Evolutionary conservation across 2,113 vertebrate species (phyloP).

Genomic region (Condylura cristata): DNA sequence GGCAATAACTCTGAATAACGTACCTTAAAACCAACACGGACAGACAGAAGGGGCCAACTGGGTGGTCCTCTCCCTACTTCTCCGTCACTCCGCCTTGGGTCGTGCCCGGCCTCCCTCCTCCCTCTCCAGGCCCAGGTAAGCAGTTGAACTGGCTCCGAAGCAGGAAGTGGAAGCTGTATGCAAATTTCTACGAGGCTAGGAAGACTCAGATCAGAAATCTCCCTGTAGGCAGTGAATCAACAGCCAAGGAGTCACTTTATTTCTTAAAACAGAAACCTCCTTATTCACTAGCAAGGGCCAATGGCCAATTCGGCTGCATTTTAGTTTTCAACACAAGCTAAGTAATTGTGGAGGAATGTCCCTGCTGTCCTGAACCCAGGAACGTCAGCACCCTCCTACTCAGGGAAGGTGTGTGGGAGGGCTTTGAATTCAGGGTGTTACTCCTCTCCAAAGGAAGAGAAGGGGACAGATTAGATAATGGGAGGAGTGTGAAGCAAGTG

Average conservation of each 20-base stretch:
- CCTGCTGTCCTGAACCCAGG: rapidly evolving
- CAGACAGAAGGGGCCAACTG: not conserved
- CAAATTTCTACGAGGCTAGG: slow-evolving; percentile 74
- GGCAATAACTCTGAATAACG: slow-evolving; percentile 32
- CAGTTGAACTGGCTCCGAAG: slow-evolving; percentile 83
- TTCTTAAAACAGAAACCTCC: slow-evolving; percentile 80
- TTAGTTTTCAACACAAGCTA: slow-evolving; percentile 10
- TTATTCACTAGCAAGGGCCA: slow-evolving; percentile 61
- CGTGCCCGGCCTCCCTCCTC: slow-evolving; percentile 50
- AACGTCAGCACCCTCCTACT: not conserved
- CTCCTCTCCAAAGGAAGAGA: not conserved
- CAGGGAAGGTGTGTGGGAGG: not conserved
- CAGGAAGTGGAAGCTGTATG: slow-evolving; percentile 85
- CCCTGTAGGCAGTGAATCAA: slow-evolving; percentile 73
- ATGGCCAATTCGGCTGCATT: slow-evolving; percentile 64
- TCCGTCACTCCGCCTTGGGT: not conserved
- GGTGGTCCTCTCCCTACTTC: slow-evolving; percentile 45
- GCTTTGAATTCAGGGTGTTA: not conserved
- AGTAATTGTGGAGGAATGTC: not conserved
- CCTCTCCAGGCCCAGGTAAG: slow-evolving; percentile 82
- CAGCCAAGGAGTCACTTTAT: slow-evolving; percentile 58
- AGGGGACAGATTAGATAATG: not conserved
- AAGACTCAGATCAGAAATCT: slow-evolving; percentile 54
- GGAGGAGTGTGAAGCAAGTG: not conserved
- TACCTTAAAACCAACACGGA: slow-evolving; percentile 76